phyloP scores from a whole-genome alignment of 2,113 vertebrate genomes.

The Oryzias javanicus region DNA sequence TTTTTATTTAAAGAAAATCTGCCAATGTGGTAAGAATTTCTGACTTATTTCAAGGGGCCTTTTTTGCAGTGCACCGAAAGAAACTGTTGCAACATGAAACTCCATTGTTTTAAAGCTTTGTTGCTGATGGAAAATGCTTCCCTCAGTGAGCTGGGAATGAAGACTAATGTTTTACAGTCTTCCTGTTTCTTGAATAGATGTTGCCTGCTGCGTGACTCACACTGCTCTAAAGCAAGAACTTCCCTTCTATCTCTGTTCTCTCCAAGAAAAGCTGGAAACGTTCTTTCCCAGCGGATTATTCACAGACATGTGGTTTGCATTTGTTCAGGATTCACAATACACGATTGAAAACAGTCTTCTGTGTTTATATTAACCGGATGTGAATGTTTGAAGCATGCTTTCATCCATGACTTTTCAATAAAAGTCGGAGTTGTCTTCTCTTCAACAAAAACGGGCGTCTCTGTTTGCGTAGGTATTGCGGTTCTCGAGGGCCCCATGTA shows the following conservation, averaged over 20 bases:
- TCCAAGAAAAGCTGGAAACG: constrained; percentile 22
- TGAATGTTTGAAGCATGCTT: background rate
- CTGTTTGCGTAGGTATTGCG: constrained; percentile 82
- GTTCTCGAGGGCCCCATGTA: constrained; percentile 99
- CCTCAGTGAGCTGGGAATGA: constrained; percentile 35
- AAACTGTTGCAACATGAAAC: constrained; percentile 35
- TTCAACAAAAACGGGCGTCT: too few species aligned
- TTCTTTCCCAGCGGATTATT: constrained; percentile 3
- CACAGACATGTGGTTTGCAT: constrained; percentile 1
- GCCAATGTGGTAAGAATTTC: too few species aligned
- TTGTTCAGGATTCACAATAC: background rate
- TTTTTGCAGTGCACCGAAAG: background rate
- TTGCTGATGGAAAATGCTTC: constrained; percentile 36
- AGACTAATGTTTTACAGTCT: constrained; percentile 58
- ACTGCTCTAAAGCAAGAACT: constrained; percentile 17
- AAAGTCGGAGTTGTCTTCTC: background rate
- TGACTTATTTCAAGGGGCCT: too few species aligned
- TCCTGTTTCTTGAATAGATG: constrained; percentile 56
- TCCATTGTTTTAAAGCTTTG: constrained; percentile 54
- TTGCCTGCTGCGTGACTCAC: constrained; percentile 31
- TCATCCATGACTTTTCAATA: background rate
- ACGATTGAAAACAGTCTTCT: background rate
- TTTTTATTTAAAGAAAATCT: too few species aligned
- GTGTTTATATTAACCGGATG: constrained; percentile 4
- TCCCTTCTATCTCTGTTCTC: constrained; percentile 3